Evolutionary conservation across 53 echinoderm and acorn worm genomes (phyloP), one percentile per base, ranked within the genome.

Genomic region (Paracentrotus lividus): DNA sequence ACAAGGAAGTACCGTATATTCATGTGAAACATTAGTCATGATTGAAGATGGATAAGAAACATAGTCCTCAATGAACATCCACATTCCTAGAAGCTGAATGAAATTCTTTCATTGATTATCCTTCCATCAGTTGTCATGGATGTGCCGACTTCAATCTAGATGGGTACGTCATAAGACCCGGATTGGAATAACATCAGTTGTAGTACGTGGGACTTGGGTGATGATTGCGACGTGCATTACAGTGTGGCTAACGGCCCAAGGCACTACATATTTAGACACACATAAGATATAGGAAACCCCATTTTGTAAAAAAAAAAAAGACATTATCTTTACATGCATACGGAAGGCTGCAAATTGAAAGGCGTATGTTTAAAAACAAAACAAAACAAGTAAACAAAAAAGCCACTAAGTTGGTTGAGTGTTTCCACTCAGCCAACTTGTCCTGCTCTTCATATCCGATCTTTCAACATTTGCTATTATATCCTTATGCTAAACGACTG

Each of bases 101-200:
- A 21, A 42, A 77, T 77, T 77, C 77, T 15, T 43, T 0, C 44
- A 6, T 0, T 77, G 77, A 77, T 77, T 77, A 77, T 77, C 42
- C 44, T 29, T 77, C 44, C 7, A 77, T 77, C 77, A 77, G 77
- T 42, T 42, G 77, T 77, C 77, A 77, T 77, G 77, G 43, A 77
- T 42, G 77, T 77, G 77, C 77, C 77, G 77, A 43, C 42, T 77
- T 43, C 77, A 77, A 77, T 42, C 67, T 34, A 24, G 67, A 67
- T 42, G 2, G 42, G 43, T 77, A 42, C 77, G 77, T 77, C 77
- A 77, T 23, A 5, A 20, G 43, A 77, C 21, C 16, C 27, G 42
- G 77, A 77, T 5, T 77, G 77, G 77, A 77, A 77, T 77, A 77
- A 77, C 77, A 77, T 44, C 77, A 77, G 77, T 42, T 77, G 77